These are phyloP conservation scores for Crotalus horridus DNA, from an alignment of 2,113 vertebrate species.

Conservation along the genomic window DNA sequence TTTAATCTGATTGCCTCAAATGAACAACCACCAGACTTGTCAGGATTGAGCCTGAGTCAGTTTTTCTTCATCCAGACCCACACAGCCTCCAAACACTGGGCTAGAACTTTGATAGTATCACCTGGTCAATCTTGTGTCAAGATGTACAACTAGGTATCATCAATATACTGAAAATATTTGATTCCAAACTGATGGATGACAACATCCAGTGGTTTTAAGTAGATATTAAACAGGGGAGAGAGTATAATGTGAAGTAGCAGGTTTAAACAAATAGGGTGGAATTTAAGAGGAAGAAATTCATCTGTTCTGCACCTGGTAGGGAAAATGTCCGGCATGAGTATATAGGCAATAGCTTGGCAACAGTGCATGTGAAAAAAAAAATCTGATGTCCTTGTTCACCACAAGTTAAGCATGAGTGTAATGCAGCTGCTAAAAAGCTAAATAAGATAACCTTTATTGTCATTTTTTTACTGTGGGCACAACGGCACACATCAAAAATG, in stretches of 20 bases:
- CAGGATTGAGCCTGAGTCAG: too few relatives aligned
- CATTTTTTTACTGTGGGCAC: too few relatives aligned
- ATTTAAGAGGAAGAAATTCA: background rate
- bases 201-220: background rate
- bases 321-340: background rate
- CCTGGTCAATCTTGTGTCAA: background rate
- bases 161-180: too few relatives aligned
- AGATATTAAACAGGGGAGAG: background rate
- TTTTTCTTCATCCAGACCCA: too few relatives aligned
- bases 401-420: background rate
- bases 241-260: background rate
- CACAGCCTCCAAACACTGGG: too few relatives aligned
- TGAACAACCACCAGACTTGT: too few relatives aligned
- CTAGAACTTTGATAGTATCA: too few relatives aligned
- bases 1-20: too few relatives aligned
- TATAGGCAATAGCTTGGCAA: background rate
- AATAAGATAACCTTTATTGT: background rate
- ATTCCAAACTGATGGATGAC: background rate
- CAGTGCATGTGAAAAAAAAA: background rate
- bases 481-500: too few relatives aligned
- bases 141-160: background rate
- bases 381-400: background rate
- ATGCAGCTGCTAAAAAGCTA: background rate
- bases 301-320: background rate
- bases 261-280: too few relatives aligned